Conservation (phyloP, 2,797 vertebrate species). For the Chaetodon trifasciatus region DNA sequence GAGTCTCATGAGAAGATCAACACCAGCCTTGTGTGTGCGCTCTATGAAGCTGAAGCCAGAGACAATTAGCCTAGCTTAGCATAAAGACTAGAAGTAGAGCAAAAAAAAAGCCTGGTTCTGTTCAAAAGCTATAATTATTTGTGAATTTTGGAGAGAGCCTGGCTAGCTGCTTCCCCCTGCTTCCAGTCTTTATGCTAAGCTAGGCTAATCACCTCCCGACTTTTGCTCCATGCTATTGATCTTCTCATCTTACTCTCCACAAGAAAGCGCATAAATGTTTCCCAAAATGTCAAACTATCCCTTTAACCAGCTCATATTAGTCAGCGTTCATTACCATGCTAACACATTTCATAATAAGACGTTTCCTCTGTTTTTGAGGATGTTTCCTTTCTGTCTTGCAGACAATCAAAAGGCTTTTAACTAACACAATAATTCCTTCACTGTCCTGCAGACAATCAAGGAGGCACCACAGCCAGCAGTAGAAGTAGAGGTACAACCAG, state of each 20-base stretch:
- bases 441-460: slow-evolving; percentile 66
- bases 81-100: neutral
- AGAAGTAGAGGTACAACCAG: slow-evolving; percentile 53
- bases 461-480: slow-evolving; percentile 32
- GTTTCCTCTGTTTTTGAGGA: neutral
- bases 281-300: slow-evolving; percentile 2
- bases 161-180: neutral
- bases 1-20: neutral
- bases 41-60: neutral
- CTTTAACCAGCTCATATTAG: slow-evolving; percentile 7
- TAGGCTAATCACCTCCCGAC: neutral
- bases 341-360: slow-evolving; percentile 19
- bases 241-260: neutral
- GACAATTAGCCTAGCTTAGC: neutral
- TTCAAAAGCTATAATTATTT: neutral
- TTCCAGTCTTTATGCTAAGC: slow-evolving; percentile 20
- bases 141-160: too few species aligned
- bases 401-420: slow-evolving; percentile 4
- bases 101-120: neutral
- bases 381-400: neutral
- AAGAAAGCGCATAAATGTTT: neutral
- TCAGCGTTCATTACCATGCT: slow-evolving; percentile 13
- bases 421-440: slow-evolving; percentile 43
- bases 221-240: neutral
- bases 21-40: neutral